These are phyloP conservation scores for Aplochiton taeniatus DNA, from an alignment of 2,797 vertebrate genomes.

Conservation along the genomic window DNA sequence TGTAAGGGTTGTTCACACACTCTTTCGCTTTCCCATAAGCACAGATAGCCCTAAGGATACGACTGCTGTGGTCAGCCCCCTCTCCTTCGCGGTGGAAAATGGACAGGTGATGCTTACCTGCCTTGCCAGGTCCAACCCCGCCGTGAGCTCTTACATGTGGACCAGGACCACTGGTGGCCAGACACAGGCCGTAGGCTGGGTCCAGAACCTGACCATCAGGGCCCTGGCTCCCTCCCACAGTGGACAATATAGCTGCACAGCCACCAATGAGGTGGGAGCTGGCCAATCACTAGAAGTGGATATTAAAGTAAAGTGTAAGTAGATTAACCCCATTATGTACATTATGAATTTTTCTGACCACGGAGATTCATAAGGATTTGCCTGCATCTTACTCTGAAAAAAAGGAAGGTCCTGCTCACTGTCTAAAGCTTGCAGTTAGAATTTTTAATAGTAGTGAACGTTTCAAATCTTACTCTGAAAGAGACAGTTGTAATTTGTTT, in stretches of 20 bases:
- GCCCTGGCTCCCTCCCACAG: conserved; percentile 42
- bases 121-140: conserved; percentile 29
- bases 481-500: too few relatives aligned
- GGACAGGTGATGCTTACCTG: conserved; percentile 45
- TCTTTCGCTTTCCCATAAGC: background rate
- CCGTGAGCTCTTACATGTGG: conserved; percentile 41
- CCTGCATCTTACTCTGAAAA: too few relatives aligned
- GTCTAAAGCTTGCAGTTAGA: too few relatives aligned
- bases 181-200: accelerated
- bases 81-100: conserved; percentile 34
- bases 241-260: conserved; percentile 56
- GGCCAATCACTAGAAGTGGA: conserved; percentile 22
- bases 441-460: too few relatives aligned
- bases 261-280: conserved; percentile 46
- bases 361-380: background rate
- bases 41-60: conserved; percentile 65
- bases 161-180: conserved; percentile 19
- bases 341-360: background rate
- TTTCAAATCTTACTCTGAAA: too few relatives aligned
- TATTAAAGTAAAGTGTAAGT: conserved; percentile 65
- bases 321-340: background rate
- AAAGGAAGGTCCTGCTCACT: too few relatives aligned
- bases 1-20: too few relatives aligned
- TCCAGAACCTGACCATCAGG: accelerated
- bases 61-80: background rate